Percentiles rank a stretch among this genome's conserved stretches.
phyloP scores from a whole-genome alignment of 2,797 vertebrate genomes.

The Lophius americanus region DNA sequence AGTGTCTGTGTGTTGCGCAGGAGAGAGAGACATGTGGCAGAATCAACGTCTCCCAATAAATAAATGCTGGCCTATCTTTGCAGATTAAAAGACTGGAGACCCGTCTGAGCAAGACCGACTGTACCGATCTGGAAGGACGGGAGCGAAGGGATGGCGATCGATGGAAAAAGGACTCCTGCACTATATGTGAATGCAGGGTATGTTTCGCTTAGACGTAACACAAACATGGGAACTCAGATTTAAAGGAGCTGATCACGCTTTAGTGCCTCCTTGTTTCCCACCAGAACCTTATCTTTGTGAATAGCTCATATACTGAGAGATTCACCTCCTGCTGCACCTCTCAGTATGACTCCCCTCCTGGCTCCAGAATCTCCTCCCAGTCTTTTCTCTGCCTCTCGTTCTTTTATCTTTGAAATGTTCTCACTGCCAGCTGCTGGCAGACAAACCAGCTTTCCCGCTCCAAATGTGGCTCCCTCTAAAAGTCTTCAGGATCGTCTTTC shows the following conservation, averaged over 20 bases:
- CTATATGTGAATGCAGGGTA: slow-evolving; percentile 92
- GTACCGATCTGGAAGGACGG: slow-evolving; percentile 86
- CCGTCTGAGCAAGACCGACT: slow-evolving; percentile 89
- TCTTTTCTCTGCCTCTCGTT: slow-evolving; percentile 41
- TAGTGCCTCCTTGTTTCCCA: neutral
- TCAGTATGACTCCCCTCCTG: slow-evolving; percentile 19
- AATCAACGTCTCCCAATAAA: neutral
- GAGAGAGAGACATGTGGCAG: no score
- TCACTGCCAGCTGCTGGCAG: slow-evolving; percentile 37
- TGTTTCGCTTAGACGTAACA: slow-evolving; percentile 55
- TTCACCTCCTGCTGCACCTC: slow-evolving; percentile 19
- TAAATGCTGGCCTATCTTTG: slow-evolving; percentile 15
- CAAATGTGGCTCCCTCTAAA: slow-evolving; percentile 30
- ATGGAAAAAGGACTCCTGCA: slow-evolving; percentile 92
- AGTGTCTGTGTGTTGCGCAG: neutral
- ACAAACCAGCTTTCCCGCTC: slow-evolving; percentile 5
- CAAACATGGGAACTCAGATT: neutral
- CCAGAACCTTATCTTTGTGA: neutral
- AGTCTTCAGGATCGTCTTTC: slow-evolving; percentile 1
- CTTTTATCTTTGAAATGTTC: slow-evolving; percentile 36
- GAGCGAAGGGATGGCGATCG: slow-evolving; percentile 82
- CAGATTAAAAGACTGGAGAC: slow-evolving; percentile 97
- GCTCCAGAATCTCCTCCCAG: slow-evolving; percentile 6
- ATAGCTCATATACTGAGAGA: no score
- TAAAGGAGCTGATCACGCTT: neutral